Evolutionary conservation across 1,140 invertebrate species (phyloP), one percentile per base, ranked within the genome.

Genomic region (Tetramorium alpestre): DNA sequence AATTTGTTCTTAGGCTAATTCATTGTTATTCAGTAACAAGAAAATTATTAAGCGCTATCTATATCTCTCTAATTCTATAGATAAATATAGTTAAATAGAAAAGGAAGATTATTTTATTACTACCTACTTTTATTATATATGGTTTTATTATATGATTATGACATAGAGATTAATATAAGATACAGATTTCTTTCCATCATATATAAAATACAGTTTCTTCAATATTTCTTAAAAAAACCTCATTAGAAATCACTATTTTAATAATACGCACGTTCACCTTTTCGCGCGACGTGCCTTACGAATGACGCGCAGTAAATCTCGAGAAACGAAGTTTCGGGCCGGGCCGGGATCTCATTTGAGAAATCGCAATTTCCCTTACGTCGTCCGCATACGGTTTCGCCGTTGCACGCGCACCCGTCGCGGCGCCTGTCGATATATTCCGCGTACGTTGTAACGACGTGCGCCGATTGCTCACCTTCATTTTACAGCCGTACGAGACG

Each of bases 321-420:
- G 33, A 49, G 25, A 33, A 60, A 67, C 49, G 25, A 65, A 80
- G 64, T 67, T 67, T 44, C 25, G n/a, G 18, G 54, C n/a, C 28
- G 10, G 54, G 22, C 7, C n/a, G 44, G 28, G 73, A 78, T 56
- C 58, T 76, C 58, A 85, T 85, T 85, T 77, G 62, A 76, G 82
- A 64, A 78, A 76, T 76, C 38, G 70, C 70, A 76, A 85, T 85
- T 85, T 85, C 51, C 62, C 47, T 76, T 77, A 76, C 82, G 72
- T 85, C 72, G 33, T 85, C 33, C 56, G 72, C 72, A 85, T 62
- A 65, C 38, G 33, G 44, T 62, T 77, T 85, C 47, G 47, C 58
- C 44, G 62, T 64, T n/a, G 76, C 41, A 10, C 64, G 2, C 33
- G 3, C 49, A 4, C 44, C 54, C 47, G 38, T 16, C 44, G 67